Evolutionary conservation across 53 echinoderm and acorn worm genomes (phyloP).

Genomic region (Mesocentrotus franciscanus): DNA sequence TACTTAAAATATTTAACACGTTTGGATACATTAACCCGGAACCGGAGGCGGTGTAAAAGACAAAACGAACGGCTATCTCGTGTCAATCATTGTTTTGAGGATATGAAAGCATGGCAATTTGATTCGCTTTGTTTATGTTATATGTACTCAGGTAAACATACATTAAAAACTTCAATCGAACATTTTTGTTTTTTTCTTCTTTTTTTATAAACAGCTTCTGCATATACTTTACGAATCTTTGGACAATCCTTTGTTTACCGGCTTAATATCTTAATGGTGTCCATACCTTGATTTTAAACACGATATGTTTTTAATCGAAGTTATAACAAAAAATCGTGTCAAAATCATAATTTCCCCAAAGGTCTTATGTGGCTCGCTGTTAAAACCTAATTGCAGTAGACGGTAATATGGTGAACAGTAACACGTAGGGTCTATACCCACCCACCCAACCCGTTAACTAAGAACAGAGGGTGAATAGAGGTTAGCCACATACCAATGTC

Average conservation of each 20-base stretch:
- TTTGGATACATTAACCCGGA: not conserved
- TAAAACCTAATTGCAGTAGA: not conserved
- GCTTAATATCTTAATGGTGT: too few species aligned
- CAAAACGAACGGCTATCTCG: not conserved
- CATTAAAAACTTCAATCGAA: too few species aligned
- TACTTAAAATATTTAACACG: not conserved
- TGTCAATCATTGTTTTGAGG: not conserved
- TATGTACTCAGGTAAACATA: not conserved
- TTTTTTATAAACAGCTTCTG: too few species aligned
- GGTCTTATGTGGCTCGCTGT: not conserved
- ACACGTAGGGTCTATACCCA: not conserved
- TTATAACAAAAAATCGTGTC: too few species aligned
- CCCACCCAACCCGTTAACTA: not conserved
- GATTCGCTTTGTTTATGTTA: not conserved
- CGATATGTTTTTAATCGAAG: too few species aligned
- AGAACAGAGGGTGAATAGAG: constrained; percentile 37
- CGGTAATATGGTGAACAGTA: not conserved
- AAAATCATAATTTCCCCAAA: not conserved
- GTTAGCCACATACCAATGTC: constrained; percentile 34
- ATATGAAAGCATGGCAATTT: not conserved
- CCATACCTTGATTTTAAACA: too few species aligned
- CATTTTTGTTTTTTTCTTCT: too few species aligned
- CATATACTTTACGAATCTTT: too few species aligned
- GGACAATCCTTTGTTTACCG: too few species aligned
- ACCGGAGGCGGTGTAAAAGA: not conserved